A percentile compares a stretch with the other conserved stretches of the same genome.
phyloP scores from a whole-genome alignment of 2,888 invertebrate genomes.

The Hirtodrosophila confusa region DNA sequence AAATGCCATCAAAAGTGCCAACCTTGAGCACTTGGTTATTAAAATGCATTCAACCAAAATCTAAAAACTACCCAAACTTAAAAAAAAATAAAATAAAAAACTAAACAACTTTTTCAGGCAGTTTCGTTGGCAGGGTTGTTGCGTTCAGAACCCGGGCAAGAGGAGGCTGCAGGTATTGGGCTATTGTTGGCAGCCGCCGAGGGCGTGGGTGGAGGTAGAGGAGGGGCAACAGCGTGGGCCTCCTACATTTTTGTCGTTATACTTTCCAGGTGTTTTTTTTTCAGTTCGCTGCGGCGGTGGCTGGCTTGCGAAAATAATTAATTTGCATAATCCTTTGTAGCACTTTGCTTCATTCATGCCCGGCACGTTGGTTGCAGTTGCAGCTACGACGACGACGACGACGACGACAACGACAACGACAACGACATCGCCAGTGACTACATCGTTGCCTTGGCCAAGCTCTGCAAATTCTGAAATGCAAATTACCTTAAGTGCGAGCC shows the following conservation, averaged over 20 bases:
- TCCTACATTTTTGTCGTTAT: conserved; percentile 78
- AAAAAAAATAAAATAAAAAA: conserved; percentile 54
- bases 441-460: conserved; percentile 71
- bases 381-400: conserved; percentile 25
- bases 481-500: conserved; percentile 80
- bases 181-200: conserved; percentile 69
- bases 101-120: conserved; percentile 74
- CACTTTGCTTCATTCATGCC: conserved; percentile 81
- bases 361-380: conserved; percentile 70
- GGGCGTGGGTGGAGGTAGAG: conserved; percentile 17
- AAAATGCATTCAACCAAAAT: conserved; percentile 79
- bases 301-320: conserved; percentile 79
- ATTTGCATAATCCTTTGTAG: conserved; percentile 80
- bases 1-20: conserved; percentile 79
- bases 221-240: conserved; percentile 32
- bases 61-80: conserved; percentile 77
- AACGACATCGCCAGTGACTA: conserved; percentile 31
- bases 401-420: background rate
- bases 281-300: conserved; percentile 53
- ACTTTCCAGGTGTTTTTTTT: conserved; percentile 62
- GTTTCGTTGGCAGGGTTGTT: conserved; percentile 30
- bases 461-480: conserved; percentile 80
- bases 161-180: conserved; percentile 55
- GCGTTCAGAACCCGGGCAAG: conserved; percentile 14
- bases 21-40: conserved; percentile 78